Conservation (phyloP, 64 coral and sea anemone genomes). For the Anthopleura sola region DNA sequence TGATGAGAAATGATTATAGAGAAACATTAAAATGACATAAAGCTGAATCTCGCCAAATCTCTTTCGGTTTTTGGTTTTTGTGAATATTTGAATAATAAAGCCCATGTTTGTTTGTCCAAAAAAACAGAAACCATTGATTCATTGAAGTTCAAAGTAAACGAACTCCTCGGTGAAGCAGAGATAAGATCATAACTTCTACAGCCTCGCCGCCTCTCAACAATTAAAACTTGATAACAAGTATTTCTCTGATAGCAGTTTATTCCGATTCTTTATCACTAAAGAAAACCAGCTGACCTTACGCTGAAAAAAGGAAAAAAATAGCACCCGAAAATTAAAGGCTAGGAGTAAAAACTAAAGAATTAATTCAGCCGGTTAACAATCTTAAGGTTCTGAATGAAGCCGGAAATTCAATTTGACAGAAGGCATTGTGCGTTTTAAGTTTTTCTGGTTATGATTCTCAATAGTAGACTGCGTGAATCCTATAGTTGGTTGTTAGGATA, state of each 20-base stretch:
- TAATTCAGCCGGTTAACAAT: neutral
- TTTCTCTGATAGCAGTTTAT: neutral
- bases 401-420: neutral
- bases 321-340: neutral
- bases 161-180: neutral
- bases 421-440: neutral
- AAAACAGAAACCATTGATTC: neutral
- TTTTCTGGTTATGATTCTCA: neutral
- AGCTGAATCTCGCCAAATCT: neutral
- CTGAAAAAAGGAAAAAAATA: neutral
- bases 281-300: neutral
- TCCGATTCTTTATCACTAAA: neutral
- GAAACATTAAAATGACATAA: neutral
- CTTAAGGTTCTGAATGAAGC: neutral
- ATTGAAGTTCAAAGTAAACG: slow-evolving; percentile 5
- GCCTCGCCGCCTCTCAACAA: neutral
- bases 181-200: neutral
- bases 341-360: neutral
- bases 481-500: neutral
- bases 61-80: neutral
- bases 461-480: neutral
- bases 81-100: neutral
- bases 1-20: neutral
- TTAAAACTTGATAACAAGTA: neutral
- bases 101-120: neutral